Base-by-base conservation (phyloP, 2,797 vertebrate genomes). In the Nannoperca obscura region DNA sequence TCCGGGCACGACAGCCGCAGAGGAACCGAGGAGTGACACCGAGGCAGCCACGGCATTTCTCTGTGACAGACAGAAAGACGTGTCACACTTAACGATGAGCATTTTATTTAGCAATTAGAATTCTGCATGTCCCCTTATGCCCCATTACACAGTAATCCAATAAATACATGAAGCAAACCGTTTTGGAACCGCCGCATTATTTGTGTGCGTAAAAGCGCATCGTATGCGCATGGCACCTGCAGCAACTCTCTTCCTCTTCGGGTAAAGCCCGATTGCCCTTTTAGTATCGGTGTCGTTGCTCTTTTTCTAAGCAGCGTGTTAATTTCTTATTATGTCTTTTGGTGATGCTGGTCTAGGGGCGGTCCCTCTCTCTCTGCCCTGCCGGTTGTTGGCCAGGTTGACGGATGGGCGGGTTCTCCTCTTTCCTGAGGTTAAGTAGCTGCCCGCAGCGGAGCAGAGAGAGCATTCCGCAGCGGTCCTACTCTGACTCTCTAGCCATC, bases 381-480 rank as follows among this genome's bases (percentile, higher is more conserved):
- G 68, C 47, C 65, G 71, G 74, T 36, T 78, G 79, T 73, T 75
- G 71, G 61, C 78, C 81, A 86, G 69, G 64, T 82, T 77, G 71
- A 52, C n/a, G 46, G 70, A 72, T 78, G 81, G 89, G 88, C 84
- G 91, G 72, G 87, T 73, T 76, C 70, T 71, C 30, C 42, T 57
- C 50, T 7, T 32, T 65, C 69, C 38, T n/a, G 42, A 47, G 68
- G 78, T 90, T 91, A 89, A 91, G 85, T 80, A 90, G 84, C 82
- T 52, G 74, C 67, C 47, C 64, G 53, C 81, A 54, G 74, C 34
- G 5, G 60, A 52, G 79, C 19, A 15, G 7, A 34, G 65, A 42
- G 2, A 81, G 49, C 85, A 87, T 78, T 90, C 72, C 71, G 50
- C 74, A 46, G 8, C 71, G 59, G 74, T 60, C 44, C 22, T 38